Evolutionary conservation across 2,113 vertebrate species (phyloP), one percentile per base, ranked within the genome.

Genomic region (Rhinolophus ferrumequinum): DNA sequence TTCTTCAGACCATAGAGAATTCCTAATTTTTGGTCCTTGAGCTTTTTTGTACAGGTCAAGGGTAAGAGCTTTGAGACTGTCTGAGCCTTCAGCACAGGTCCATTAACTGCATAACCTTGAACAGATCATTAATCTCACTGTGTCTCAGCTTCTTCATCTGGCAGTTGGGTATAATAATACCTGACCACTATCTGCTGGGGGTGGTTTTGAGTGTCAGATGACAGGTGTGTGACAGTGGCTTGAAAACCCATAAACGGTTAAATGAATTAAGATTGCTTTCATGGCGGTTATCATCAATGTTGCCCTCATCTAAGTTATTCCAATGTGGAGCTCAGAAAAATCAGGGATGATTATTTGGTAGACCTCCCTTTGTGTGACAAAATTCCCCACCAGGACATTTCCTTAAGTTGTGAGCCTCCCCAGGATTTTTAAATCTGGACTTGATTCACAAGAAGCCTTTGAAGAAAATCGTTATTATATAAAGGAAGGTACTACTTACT

Each of bases 21-120:
- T 88, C 14, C 54, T 93, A 28, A 0, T 21, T 60, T 66, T 72
- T 88, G 38, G 72, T 89, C 84, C 64, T 96, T 47, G 80, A 75
- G n/a, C 83, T 96, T 69, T 83, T 97, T 92, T 80, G 18, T 35
- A 47, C 21, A 93, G 79, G 93, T 92, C 88, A 90, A 96, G 87
- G 30, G 60, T 75, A 95, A 95, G 90, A 93, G n/a, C 54, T 96
- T 64, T 79, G 92, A 93, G 86, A 94, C 2, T 10, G 12, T 41
- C 35, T 4, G n/a, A 86, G 66, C 56, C 80, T 93, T 95, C 79
- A 82, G 64, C 35, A 73, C 44, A 83, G 50, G 28, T 92, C 52
- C 16, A 41, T 92, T 96, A 81, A 26, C 83, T 92, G 52, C 28
- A 2, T 89, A 28, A 93, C 73, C 76, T 72, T 92, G 79, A 73